These are phyloP conservation scores for Alosa sapidissima DNA, from an alignment of 2,797 vertebrate species.

Conservation along the genomic window DNA sequence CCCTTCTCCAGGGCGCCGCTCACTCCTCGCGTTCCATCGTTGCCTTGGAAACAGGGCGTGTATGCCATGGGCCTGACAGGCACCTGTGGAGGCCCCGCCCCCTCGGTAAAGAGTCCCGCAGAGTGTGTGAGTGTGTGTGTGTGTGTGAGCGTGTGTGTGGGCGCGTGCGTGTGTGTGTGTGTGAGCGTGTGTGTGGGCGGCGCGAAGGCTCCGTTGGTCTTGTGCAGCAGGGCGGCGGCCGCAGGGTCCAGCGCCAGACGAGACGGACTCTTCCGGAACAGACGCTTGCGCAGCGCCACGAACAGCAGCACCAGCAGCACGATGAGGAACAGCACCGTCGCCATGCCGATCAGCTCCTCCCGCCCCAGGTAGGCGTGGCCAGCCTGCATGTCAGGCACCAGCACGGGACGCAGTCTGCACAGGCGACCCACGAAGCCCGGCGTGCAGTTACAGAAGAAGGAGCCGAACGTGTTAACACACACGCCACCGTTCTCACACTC, in stretches of 20 bases:
- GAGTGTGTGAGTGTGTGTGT: background rate
- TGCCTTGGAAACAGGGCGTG: constrained; percentile 92
- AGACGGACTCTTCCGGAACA: constrained; percentile 94
- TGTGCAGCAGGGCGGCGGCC: constrained; percentile 89
- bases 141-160: constrained; percentile 30
- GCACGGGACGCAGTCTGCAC: constrained; percentile 87
- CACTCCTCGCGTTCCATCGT: constrained; percentile 58
- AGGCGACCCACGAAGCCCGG: constrained; percentile 88
- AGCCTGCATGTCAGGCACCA: constrained; percentile 95
- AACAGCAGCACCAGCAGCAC: constrained; percentile 86
- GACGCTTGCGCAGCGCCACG: constrained; percentile 90
- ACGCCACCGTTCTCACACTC: constrained; percentile 91
- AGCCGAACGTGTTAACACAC: constrained; percentile 91
- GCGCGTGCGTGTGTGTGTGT: constrained; percentile 55
- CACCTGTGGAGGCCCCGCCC: constrained; percentile 84
- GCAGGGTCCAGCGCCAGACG: constrained; percentile 93
- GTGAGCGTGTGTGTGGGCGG: constrained; percentile 63
- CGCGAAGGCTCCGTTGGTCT: constrained; percentile 90
- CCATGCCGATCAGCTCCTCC: constrained; percentile 94
- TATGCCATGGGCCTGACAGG: constrained; percentile 95
- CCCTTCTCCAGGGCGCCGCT: constrained; percentile 85
- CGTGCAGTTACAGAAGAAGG: constrained; percentile 95
- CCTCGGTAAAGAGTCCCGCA: constrained; percentile 22
- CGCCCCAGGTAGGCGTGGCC: constrained; percentile 91
- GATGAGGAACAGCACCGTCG: constrained; percentile 89